phyloP scores from a whole-genome alignment of 1,140 invertebrate species.

The Lepidotrigona ventralis region DNA sequence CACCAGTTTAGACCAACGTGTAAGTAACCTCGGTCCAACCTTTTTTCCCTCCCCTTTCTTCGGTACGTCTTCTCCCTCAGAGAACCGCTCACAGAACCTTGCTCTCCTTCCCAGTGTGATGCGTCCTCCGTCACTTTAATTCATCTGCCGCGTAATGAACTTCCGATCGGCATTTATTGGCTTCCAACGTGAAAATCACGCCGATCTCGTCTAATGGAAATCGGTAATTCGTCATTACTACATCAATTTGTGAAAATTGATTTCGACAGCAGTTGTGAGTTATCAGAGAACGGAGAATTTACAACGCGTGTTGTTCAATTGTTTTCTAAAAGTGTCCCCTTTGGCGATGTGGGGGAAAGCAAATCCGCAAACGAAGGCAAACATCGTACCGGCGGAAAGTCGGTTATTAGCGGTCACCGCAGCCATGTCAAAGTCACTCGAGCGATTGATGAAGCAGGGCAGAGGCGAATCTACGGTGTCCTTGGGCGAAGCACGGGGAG shows the following conservation, averaged over 20 bases:
- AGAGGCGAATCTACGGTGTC: conserved; percentile 37
- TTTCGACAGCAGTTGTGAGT: too few species aligned
- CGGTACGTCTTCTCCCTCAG: background rate
- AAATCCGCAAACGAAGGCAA: too few species aligned
- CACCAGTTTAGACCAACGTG: conserved; percentile 50
- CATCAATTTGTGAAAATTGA: too few species aligned
- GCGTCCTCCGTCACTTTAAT: background rate
- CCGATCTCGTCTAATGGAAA: too few species aligned
- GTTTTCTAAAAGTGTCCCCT: too few species aligned
- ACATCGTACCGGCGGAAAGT: background rate
- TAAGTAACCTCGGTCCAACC: conserved; percentile 23
- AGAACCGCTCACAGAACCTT: conserved; percentile 7
- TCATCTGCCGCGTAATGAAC: background rate
- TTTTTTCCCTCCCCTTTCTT: conserved; percentile 29
- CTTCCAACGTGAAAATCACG: too few species aligned
- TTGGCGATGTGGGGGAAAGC: too few species aligned
- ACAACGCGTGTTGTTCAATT: too few species aligned
- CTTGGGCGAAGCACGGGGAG: conserved; percentile 35
- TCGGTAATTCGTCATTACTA: too few species aligned
- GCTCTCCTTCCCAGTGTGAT: background rate
- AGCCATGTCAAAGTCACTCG: conserved; percentile 34
- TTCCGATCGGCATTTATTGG: too few species aligned
- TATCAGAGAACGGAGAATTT: too few species aligned
- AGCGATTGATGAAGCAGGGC: conserved; percentile 53
- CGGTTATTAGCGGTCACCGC: conserved; percentile 22